phyloP scores from a whole-genome alignment of 1,140 invertebrate genomes.

The Brachionus koreanus region DNA sequence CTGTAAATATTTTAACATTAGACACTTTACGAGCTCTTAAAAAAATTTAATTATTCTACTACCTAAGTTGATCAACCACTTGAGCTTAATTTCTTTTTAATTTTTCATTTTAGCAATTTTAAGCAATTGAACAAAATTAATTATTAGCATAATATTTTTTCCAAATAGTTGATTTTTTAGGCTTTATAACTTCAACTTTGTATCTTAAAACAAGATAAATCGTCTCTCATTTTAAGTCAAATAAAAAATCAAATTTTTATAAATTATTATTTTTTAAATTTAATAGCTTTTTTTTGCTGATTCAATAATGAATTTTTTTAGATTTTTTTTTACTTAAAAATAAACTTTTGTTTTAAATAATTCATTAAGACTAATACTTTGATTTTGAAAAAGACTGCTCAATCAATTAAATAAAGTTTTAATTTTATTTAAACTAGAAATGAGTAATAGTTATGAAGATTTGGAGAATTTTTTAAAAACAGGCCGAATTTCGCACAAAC shows the following conservation, averaged over 20 bases:
- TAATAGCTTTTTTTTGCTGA: no score
- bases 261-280: no score
- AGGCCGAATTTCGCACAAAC: background rate
- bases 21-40: background rate
- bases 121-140: background rate
- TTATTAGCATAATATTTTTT: background rate
- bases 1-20: background rate
- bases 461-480: slow-evolving; percentile 6
- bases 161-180: background rate
- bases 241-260: background rate
- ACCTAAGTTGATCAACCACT: background rate
- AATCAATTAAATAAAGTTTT: no score
- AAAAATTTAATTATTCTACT: background rate
- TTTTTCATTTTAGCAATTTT: background rate
- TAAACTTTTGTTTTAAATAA: no score
- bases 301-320: no score
- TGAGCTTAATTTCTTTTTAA: background rate
- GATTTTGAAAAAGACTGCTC: no score
- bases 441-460: slow-evolving; percentile 10
- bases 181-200: background rate
- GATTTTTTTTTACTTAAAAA: no score
- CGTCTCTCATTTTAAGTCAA: background rate
- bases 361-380: no score
- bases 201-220: background rate
- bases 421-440: background rate